Percentiles rank a stretch among this genome's conserved stretches.
Conservation (phyloP, 2,888 invertebrate species). For the Epinotia ramella region DNA sequence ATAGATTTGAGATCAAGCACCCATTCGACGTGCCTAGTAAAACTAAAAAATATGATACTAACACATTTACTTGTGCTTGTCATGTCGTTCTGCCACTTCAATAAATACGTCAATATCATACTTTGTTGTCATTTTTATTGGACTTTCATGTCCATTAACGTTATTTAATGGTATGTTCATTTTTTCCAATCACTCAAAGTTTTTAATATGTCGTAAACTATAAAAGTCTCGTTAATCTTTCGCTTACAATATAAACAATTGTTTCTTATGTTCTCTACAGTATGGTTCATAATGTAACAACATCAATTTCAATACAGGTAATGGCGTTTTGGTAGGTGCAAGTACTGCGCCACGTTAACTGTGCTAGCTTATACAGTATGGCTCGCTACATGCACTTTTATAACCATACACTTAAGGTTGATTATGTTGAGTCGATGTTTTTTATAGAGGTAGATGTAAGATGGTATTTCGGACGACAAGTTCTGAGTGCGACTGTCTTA, state of each 20-base stretch:
- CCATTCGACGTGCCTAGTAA: too few relatives aligned
- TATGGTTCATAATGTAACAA: conserved; percentile 56
- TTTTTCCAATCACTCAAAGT: conserved; percentile 61
- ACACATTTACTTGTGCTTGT: too few relatives aligned
- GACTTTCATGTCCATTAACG: conserved; percentile 53
- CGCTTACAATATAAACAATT: conserved; percentile 9
- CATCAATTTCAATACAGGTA: conserved; percentile 39
- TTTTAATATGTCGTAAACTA: conserved; percentile 74
- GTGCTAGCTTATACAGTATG: conserved; percentile 7
- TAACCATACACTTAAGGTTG: conserved; percentile 17
- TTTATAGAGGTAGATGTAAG: conserved; percentile 46
- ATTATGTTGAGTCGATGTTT: conserved; percentile 34
- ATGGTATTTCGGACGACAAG: conserved; percentile 58
- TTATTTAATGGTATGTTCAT: conserved; percentile 52
- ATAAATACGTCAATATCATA: background rate
- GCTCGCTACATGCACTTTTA: background rate
- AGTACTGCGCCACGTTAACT: conserved; percentile 45
- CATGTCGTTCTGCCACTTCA: background rate
- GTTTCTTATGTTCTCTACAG: conserved; percentile 45
- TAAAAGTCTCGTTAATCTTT: conserved; percentile 53
- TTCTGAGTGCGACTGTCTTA: conserved; percentile 75
- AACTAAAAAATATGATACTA: too few relatives aligned
- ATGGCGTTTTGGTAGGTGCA: conserved; percentile 43
- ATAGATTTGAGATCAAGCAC: too few relatives aligned
- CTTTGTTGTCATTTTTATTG: conserved; percentile 3